Evolutionary conservation across 30 jellyfish, hydroid and myxozoan species (phyloP), one percentile per base, ranked within the genome.

Genomic region (Cassiopea andromeda): DNA sequence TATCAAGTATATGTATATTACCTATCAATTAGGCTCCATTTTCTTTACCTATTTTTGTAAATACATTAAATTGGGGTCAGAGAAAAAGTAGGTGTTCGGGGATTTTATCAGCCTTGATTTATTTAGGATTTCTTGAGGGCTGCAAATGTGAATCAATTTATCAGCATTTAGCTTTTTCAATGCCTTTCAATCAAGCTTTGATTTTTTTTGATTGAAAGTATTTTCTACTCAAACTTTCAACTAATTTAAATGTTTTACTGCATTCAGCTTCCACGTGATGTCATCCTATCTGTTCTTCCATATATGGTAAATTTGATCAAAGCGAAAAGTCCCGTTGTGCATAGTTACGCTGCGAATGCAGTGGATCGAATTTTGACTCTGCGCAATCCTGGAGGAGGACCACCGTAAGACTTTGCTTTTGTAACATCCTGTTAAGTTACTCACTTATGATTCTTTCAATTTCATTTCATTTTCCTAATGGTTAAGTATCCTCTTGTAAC

Each of bases 281-380:
- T 91, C 45, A 61, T 94, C 16, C 76, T 85, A 44, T 81, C 89
- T 1, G 91, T 79, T 27, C 76, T 94, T 16, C 97, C 97, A 8
- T 81, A 78, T 60, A 58, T 94, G 89, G 92, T 84, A n/a, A 81
- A 83, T 59, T 46, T 90, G 64, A 60, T 94, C 60, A 75, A 80
- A 73, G 93, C 98, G 47, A 91, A 94, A 67, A 94, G 96, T 67
- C 93, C 93, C 49, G 98, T 94, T 44, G 98, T 94, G 45, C 98
- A 94, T 80, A 90, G 97, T 47, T 94, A 94, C 72, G 98, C 98
- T 71, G 98, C 98, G 17, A 82, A 79, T 90, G 95, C 96, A 3
- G 46, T 94, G 2, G 98, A 94, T 50, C 81, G 95, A 46, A 73
- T 94, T 44, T 68, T 94, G 81, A 85, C 93, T 46, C 90, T 94